Evolutionary conservation across 2,113 vertebrate species (phyloP), one percentile per base, ranked within the genome.

Genomic region (Cyanocitta stelleri): DNA sequence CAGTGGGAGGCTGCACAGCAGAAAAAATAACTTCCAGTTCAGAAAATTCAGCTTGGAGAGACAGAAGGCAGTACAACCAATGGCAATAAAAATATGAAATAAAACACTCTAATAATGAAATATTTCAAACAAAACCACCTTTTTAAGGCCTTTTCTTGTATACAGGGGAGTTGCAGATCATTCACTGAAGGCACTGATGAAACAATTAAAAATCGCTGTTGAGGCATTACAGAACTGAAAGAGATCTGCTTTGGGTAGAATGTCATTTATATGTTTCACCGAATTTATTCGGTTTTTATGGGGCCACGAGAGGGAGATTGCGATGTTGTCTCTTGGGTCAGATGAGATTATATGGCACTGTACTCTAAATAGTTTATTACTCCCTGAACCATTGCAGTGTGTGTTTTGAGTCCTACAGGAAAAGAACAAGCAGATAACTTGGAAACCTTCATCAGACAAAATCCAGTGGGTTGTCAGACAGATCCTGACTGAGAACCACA

Each of bases 271-370:
- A 22, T 64, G 52, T 82, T 87, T 87, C 83, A 55, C 41, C 44
- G 55, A 64, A 95, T 93, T 77, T 93, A 92, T 90, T 73, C 62
- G 33, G 13, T 94, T 96, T 93, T 93, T 85, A 73, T 48, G 81
- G 72, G 80, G 78, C 90, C 61, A 32, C 54, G 44, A 93, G 79
- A 91, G 72, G 59, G 82, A 81, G 69, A 89, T 78, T 68, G 64
- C 41, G 56, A 0, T 4, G 30, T 77, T 89, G 62, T 87, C 92
- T 95, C 85, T 30, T 80, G 89, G 41, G 86, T 93, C 72, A 89
- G 67, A 90, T 90, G 87, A 92, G 85, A 64, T 84, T 82, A 87
- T 95, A 89, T 75, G 73, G 77, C 43, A 48, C 74, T 67, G 48
- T 77, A 43, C 62, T 90, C 44, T 71, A 75, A 87, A 85, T 74